Base-by-base conservation (phyloP, 2,797 vertebrate species). In the Microhierax caerulescens region DNA sequence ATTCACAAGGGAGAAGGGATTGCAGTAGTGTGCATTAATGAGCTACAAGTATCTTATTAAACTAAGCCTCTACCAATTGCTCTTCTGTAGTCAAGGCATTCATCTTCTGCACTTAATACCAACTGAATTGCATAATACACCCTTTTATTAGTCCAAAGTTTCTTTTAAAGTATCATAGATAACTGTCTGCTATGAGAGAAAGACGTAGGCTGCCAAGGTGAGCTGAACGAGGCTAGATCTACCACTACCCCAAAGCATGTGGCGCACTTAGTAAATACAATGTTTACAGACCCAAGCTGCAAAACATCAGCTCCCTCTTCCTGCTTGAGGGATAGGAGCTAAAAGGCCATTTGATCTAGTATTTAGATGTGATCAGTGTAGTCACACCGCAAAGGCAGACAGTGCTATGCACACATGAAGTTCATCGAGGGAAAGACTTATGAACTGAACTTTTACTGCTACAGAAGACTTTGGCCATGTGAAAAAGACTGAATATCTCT, bases 1-100 rank as follows among this genome's bases (percentile, higher is more conserved):
- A 70, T 27, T 80, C 87, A 53, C 28, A 27, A 41, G 48, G 75
- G 68, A 90, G 25, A 88, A 75, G 37, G 65, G 45, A 89, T 73
- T 89, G 60, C 11, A 50, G n/a, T 63, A 91, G 69, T 17, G 36
- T 82, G 34, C 81, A 85, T 77, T 77, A 88, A 72, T 67, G 88
- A 91, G 45, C 76, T 74, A 63, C 28, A 72, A 88, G 50, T 56
- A 37, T 21, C 57, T 61, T 79, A 82, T 41, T 91, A 87, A 94
- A 76, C 59, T 95, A 91, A 93, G 64, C 57, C 53, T 80, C 37
- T 30, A 22, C 56, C 28, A 79, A 4, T 5, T 57, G 65, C 57
- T 45, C 48, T 65, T 90, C 81, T 86, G 56, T 75, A 93, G 69
- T 74, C 76, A 88, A 91, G 53, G 16, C 32, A 34, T 72, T 17